phyloP scores from a whole-genome alignment of 2,888 invertebrate species.

The Branchipolynoe longqiensis region DNA sequence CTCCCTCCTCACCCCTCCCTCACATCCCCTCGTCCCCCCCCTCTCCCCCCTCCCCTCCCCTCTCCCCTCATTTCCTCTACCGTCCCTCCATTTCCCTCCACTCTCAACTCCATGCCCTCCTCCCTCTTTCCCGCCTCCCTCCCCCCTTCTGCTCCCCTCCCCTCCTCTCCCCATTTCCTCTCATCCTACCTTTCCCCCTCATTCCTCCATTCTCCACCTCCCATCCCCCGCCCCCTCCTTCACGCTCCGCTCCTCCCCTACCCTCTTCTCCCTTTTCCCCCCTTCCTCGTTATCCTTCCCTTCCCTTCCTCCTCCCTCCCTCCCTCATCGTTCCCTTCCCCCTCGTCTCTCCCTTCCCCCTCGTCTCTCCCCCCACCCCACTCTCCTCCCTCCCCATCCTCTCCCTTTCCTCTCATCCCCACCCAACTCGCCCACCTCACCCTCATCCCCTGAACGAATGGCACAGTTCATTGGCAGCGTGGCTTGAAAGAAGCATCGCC shows the following conservation, averaged over 20 bases:
- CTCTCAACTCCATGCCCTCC: not conserved
- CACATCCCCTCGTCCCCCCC: too few relatives aligned
- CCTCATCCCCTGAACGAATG: too few relatives aligned
- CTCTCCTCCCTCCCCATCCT: not conserved
- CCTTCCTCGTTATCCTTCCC: not conserved
- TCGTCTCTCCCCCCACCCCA: not conserved
- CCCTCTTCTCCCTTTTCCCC: not conserved
- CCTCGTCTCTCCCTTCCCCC: not conserved
- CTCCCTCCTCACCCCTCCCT: not conserved
- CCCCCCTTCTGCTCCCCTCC: not conserved
- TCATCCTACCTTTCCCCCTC: not conserved
- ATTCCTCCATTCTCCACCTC: not conserved
- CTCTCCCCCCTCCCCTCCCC: not conserved
- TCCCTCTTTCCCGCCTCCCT: conserved; percentile 2
- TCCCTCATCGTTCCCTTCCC: not conserved
- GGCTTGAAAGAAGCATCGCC: too few relatives aligned
- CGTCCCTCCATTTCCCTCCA: not conserved
- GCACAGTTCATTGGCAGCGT: too few relatives aligned
- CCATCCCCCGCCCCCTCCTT: not conserved
- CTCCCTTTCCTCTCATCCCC: not conserved
- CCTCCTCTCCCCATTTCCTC: not conserved
- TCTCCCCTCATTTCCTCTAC: not conserved
- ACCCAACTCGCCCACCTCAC: not conserved
- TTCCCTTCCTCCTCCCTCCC: not conserved
- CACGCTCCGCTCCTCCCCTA: not conserved